phyloP scores from a whole-genome alignment of 2,797 vertebrate species.

The Propithecus perrieri region DNA sequence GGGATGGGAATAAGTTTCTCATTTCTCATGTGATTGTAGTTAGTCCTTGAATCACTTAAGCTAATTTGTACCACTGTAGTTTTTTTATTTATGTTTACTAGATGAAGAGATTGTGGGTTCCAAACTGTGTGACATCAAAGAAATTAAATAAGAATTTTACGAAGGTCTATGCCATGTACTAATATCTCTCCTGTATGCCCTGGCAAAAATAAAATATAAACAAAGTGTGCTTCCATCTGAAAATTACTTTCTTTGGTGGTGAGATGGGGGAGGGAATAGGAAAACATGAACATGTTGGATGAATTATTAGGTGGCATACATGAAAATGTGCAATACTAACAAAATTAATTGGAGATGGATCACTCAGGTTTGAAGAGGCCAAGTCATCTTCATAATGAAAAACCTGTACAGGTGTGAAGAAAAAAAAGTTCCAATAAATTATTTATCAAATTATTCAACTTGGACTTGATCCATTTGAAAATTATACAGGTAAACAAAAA shows the following conservation, averaged over 20 bases:
- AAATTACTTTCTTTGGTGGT: not conserved
- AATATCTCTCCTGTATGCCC: not conserved
- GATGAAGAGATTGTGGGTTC: not conserved
- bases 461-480: not conserved
- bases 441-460: not conserved
- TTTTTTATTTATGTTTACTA: not conserved
- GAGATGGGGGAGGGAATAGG: accelerated
- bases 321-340: not conserved
- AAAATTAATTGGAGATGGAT: not conserved
- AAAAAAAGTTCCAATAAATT: not conserved
- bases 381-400: not conserved
- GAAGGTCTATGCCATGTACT: not conserved
- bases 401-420: not conserved
- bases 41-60: not conserved
- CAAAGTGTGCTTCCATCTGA: not conserved
- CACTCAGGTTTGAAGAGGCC: not conserved
- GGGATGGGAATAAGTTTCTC: not conserved
- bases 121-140: not conserved
- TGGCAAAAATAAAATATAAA: not conserved
- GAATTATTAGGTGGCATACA: not conserved
- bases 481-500: not conserved
- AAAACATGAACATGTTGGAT: not conserved
- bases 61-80: not conserved
- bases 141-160: not conserved
- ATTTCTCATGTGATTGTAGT: not conserved